Evolutionary conservation across 2,888 invertebrate species (phyloP).

Genomic region (Lasioglossum oenotherae): DNA sequence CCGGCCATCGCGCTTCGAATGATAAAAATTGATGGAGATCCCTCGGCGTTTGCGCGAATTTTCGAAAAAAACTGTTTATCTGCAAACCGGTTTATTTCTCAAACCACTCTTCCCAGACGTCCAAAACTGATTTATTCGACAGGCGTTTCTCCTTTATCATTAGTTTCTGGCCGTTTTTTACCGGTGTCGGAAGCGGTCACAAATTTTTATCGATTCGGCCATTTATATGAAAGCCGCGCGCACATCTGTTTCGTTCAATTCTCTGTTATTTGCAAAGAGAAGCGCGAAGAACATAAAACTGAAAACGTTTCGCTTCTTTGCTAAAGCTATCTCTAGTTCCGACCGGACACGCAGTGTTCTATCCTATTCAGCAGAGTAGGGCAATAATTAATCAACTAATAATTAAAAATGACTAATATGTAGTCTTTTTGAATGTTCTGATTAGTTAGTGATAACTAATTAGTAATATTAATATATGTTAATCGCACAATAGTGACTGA

Average conservation of each 20-base stretch:
- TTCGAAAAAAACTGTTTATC: constrained; percentile 23
- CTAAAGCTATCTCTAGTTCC: too few relatives aligned
- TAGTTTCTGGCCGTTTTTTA: constrained; percentile 16
- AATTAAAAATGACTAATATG: too few relatives aligned
- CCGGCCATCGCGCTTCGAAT: not conserved
- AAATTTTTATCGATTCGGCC: constrained; percentile 29
- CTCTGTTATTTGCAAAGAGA: not conserved
- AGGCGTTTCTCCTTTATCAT: constrained; percentile 17
- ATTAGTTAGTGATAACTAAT: too few relatives aligned
- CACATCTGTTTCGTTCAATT: constrained; percentile 7
- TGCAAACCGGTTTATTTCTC: constrained; percentile 18
- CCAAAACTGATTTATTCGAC: constrained; percentile 23
- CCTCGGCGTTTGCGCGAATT: not conserved
- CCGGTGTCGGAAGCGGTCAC: not conserved
- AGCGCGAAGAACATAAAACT: not conserved
- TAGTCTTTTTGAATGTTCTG: too few relatives aligned
- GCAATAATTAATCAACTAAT: too few relatives aligned
- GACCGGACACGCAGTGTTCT: too few relatives aligned
- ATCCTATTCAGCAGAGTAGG: too few relatives aligned
- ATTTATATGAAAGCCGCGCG: constrained; percentile 1
- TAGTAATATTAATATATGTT: too few relatives aligned
- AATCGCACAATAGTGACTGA: too few relatives aligned
- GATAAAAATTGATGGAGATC: constrained; percentile 14
- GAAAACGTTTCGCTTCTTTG: not conserved
- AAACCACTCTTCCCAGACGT: not conserved